Percentiles rank a stretch among this genome's conserved stretches.
These are phyloP conservation scores for Actinopyga echinites DNA, from an alignment of 53 echinoderm and acorn worm genomes.

Conservation along the genomic window DNA sequence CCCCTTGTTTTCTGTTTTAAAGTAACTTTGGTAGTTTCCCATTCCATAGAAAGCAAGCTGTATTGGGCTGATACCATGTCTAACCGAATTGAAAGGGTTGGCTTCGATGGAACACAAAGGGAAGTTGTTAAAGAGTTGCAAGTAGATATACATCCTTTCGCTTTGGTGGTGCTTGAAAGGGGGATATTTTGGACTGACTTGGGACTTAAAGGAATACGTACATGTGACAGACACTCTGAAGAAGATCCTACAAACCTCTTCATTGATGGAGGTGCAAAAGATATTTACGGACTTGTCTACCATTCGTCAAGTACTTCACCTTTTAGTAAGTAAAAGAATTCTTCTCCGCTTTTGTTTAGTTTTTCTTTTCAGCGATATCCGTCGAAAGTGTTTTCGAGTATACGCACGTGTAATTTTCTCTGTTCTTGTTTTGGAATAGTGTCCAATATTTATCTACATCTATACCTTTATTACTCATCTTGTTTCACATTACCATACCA, in stretches of 20 bases:
- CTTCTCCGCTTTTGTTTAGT: too few species aligned
- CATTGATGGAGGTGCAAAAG: not conserved
- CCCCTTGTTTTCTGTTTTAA: too few species aligned
- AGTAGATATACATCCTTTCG: not conserved
- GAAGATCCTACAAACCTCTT: not conserved
- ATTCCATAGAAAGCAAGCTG: not conserved
- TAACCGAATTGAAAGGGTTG: slow-evolving; percentile 8
- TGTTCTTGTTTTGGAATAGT: too few species aligned
- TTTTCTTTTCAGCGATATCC: too few species aligned
- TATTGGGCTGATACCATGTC: slow-evolving; percentile 11
- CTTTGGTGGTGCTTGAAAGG: not conserved
- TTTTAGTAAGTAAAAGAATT: not conserved
- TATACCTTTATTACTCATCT: too few species aligned
- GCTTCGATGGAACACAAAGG: not conserved
- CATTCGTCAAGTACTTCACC: not conserved
- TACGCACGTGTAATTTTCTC: too few species aligned
- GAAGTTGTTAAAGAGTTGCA: not conserved
- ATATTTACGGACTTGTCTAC: not conserved
- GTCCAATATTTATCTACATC: too few species aligned
- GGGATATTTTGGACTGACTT: slow-evolving; percentile 14
- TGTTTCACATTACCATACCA: too few species aligned
- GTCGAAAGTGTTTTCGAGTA: too few species aligned
- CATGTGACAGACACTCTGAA: not conserved
- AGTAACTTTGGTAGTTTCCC: too few species aligned
- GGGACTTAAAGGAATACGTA: not conserved